Evolutionary conservation across 2,797 vertebrate genomes (phyloP).

Genomic region (Botia kubotai): DNA sequence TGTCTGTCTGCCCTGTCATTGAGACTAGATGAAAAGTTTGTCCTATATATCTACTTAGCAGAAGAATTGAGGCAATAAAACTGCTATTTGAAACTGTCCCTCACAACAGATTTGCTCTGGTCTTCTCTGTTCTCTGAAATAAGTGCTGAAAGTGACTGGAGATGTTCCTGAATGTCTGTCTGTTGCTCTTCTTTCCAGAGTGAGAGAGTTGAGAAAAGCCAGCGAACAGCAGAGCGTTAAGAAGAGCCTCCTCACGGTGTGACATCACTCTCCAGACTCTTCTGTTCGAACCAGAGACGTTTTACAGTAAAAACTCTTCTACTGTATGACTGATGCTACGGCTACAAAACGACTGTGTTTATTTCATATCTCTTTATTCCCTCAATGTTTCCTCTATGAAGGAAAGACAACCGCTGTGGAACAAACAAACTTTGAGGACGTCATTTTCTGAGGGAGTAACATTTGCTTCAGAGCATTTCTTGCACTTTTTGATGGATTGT

Average conservation of each 20-base stretch:
- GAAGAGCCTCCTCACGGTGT: constrained; percentile 95
- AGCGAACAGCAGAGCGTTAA: constrained; percentile 97
- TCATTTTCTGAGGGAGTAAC: constrained; percentile 66
- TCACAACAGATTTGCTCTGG: constrained; percentile 13
- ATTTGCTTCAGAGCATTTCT: constrained; percentile 84
- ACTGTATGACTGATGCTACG: constrained; percentile 73
- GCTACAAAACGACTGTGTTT: constrained; percentile 74
- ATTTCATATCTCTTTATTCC: constrained; percentile 76
- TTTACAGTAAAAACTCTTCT: constrained; percentile 82
- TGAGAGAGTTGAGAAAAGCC: constrained; percentile 99
- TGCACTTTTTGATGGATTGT: constrained; percentile 85
- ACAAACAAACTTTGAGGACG: constrained; percentile 83
- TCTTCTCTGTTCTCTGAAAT: constrained; percentile 5
- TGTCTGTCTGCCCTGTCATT: constrained; percentile 10
- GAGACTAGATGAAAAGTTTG: constrained; percentile 38
- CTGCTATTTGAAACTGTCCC: not conserved
- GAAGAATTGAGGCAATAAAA: constrained; percentile 34
- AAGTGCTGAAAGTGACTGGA: constrained; percentile 10
- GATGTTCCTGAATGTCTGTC: constrained; percentile 47
- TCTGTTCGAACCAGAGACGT: constrained; percentile 75
- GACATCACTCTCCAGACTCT: constrained; percentile 96
- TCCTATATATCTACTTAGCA: constrained; percentile 50
- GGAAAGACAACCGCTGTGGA: constrained; percentile 81
- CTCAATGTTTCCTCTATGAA: constrained; percentile 75
- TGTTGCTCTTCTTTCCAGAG: constrained; percentile 86